Percentiles rank a stretch among this genome's conserved stretches.
Conservation (phyloP, 2,113 vertebrate genomes). For the Columba janthina region DNA sequence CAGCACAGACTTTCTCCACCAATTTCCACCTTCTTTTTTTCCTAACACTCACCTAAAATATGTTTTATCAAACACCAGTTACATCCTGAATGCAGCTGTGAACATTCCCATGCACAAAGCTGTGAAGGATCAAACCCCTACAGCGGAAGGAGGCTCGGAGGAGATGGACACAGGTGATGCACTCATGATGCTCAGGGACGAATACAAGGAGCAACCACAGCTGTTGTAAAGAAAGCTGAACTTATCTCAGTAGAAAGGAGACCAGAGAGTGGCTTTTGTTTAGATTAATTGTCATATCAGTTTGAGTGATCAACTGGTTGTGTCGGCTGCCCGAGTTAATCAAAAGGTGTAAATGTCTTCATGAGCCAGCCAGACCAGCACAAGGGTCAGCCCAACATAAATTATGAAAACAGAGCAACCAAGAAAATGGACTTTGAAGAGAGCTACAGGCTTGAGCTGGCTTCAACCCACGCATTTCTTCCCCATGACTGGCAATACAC, state of each 20-base stretch:
- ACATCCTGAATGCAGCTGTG: neutral
- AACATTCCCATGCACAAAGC: neutral
- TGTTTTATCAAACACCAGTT: neutral
- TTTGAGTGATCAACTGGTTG: neutral
- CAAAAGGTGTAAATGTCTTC: neutral
- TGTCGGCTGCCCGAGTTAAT: neutral
- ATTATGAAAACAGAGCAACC: neutral
- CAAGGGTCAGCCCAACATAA: neutral
- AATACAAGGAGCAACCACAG: too few relatives aligned
- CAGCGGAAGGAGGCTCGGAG: neutral
- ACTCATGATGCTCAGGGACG: too few relatives aligned
- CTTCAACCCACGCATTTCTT: neutral
- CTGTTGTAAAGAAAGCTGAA: too few relatives aligned
- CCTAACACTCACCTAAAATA: neutral
- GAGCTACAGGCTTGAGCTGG: neutral
- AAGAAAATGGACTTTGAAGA: neutral
- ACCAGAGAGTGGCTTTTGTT: rapidly evolving
- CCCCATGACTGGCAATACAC: rapidly evolving
- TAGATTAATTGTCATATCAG: neutral
- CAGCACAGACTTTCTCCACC: neutral
- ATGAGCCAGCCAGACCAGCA: too few relatives aligned
- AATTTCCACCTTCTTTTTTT: neutral
- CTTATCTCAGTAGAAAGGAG: neutral
- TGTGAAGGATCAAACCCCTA: neutral
- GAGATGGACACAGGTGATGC: too few relatives aligned